These are phyloP conservation scores for Melinaea marsaeus DNA, from an alignment of 2,888 invertebrate genomes.

Conservation along the genomic window DNA sequence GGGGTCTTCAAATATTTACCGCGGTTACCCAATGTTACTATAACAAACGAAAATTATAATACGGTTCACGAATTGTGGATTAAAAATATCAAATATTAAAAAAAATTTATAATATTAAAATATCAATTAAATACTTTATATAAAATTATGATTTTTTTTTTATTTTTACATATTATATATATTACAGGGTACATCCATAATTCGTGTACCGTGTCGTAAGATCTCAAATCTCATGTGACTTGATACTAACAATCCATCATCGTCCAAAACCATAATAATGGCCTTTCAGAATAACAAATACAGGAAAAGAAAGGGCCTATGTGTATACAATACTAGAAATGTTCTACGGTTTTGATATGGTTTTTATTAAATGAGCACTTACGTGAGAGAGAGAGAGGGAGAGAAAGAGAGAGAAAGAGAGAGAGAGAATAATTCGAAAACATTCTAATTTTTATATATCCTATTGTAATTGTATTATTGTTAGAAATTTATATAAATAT, in stretches of 20 bases:
- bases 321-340: constrained; percentile 8
- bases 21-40: constrained; percentile 45
- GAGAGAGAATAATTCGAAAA: too few species aligned
- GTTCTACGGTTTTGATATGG: background rate
- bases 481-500: too few species aligned
- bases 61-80: constrained; percentile 36
- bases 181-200: constrained; percentile 8
- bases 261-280: constrained; percentile 62
- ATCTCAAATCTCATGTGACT: constrained; percentile 68
- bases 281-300: constrained; percentile 50
- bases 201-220: constrained; percentile 43
- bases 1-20: constrained; percentile 70
- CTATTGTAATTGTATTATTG: too few species aligned
- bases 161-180: background rate
- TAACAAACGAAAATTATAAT: constrained; percentile 43
- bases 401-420: too few species aligned
- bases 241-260: constrained; percentile 69
- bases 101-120: background rate
- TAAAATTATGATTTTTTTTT: background rate
- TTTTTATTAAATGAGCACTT: background rate
- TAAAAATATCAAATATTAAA: background rate
- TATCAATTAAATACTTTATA: background rate
- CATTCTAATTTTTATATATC: too few species aligned
- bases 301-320: constrained; percentile 26
- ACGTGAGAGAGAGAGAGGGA: too few species aligned